phyloP scores from a whole-genome alignment of 1,140 invertebrate genomes.

The Conopomorpha cramerella region DNA sequence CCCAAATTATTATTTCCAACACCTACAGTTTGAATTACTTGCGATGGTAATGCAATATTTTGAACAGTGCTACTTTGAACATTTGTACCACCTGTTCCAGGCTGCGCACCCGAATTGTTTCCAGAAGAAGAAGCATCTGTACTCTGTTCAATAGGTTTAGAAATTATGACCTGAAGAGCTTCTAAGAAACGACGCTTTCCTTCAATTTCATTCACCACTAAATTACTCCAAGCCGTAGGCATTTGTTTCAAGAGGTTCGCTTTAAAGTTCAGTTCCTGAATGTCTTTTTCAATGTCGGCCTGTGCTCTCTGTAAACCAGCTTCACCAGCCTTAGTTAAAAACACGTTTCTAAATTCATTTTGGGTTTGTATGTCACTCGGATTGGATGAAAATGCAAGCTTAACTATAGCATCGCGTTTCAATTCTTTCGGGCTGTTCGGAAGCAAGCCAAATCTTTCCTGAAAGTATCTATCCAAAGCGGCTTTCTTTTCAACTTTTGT shows the following conservation, averaged over 20 bases:
- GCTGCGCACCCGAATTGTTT: too few relatives aligned
- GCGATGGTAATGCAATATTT: too few relatives aligned
- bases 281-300: constrained; percentile 19
- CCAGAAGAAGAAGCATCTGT: too few relatives aligned
- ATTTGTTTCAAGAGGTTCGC: constrained; percentile 22
- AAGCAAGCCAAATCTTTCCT: constrained; percentile 31
- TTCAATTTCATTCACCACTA: constrained; percentile 19
- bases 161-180: too few relatives aligned
- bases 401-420: constrained; percentile 26
- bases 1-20: too few relatives aligned
- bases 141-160: too few relatives aligned
- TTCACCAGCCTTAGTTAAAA: constrained; percentile 25
- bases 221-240: constrained; percentile 16
- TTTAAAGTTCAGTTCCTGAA: constrained; percentile 33
- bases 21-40: too few relatives aligned
- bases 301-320: constrained; percentile 22
- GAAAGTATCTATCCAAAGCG: constrained; percentile 23
- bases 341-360: constrained; percentile 20
- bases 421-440: constrained; percentile 32
- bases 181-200: constrained; percentile 27
- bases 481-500: constrained; percentile 26
- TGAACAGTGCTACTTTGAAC: too few relatives aligned
- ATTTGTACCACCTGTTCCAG: too few relatives aligned
- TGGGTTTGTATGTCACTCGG: constrained; percentile 17
- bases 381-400: constrained; percentile 33